Base-by-base conservation (phyloP, 2,113 vertebrate species). In the Mungos mungo region DNA sequence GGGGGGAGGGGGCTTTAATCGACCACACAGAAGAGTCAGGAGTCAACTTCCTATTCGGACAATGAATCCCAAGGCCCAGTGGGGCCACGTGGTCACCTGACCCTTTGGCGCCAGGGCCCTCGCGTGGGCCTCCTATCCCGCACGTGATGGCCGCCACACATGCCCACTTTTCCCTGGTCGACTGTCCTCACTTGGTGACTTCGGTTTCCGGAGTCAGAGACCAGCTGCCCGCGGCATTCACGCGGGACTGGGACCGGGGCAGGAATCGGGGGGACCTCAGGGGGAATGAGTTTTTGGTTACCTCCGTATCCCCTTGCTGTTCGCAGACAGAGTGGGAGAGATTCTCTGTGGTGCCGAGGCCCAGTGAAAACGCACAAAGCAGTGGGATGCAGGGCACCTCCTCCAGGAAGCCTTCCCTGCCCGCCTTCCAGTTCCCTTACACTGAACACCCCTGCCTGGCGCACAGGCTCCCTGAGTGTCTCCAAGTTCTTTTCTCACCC, bases 221-320 rank as follows among this genome's bases (percentile, higher is more conserved):
- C 33, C 23, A 3, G 57, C n/a, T 69, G 10, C 63, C 63, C 21
- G 11, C 25, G 4, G 57, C 74, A 7, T 29, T 23, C 35, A 15
- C 5, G 1, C 15, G 47, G 66, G 74, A 23, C 47, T 21, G 15
- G 38, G 45, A 0, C 19, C 12, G 18, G 10, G 4, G 25, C 5
- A 16, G 45, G 21, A 13, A 2, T 2, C 3, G 10, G 54, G 60
- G 4, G 1, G 52, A 31, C 2, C 72, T 12, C 2, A 0, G 0
- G 0, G 63, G 3, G 15, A 5, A 33, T 19, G 12, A 12, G 50
- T 15, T 27, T 52, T 27, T 19, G 10, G 5, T 18, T 4, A 23
- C 6, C 38, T 15, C 60, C 41, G 65, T 57, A 21, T 15, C 1
- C 8, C 12, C 0, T 0, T 0, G n/a, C 71, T 25, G 23, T 33